Evolutionary conservation across 1,140 invertebrate species (phyloP), one percentile per base, ranked within the genome.

Genomic region (Teleopsis dalmanni): DNA sequence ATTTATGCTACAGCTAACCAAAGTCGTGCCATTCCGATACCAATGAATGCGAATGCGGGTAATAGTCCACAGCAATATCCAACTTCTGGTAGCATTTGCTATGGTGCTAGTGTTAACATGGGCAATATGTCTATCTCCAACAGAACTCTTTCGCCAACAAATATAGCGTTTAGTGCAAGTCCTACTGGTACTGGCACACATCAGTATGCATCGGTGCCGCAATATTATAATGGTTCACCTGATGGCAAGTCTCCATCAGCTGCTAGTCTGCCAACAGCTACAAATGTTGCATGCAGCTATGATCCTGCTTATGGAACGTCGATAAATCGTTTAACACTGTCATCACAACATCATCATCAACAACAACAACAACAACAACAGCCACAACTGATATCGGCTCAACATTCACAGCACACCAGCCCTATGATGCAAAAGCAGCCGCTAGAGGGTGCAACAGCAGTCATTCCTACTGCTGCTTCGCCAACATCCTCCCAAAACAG

Each of bases 151-250:
- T 38, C 33, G 23, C 38, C 47, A 19, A 23, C 42, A 13, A 42
- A 51, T 18, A 16, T 50, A 1, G 61, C 62, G 0, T 61, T 58
- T 11, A 68, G 65, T 51, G 65, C 65, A 14, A 63, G 65, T 47
- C 64, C 64, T 7, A 56, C 55, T n/a, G n/a, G n/a, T n/a, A 51
- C 52, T 2, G 57, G 55, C 19, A 52, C 43, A 4, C 54, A 61
- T 46, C 52, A 57, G 8, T 62, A 67, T 34, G n/a, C n/a, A n/a
- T n/a, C n/a, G n/a, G n/a, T n/a, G n/a, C 63, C 65, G 9, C 58
- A 60, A 0, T 65, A 67, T 38, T 67, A 65, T 44, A 53, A 54
- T 58, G 59, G 62, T 36, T 65, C 65, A 16, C 64, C 65, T 44
- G 65, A 65, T 50, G 50, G 5, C 36, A 59, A 0, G 26, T 14